phyloP scores from a whole-genome alignment of 1,140 invertebrate genomes.

The Vollenhovia emeryi region DNA sequence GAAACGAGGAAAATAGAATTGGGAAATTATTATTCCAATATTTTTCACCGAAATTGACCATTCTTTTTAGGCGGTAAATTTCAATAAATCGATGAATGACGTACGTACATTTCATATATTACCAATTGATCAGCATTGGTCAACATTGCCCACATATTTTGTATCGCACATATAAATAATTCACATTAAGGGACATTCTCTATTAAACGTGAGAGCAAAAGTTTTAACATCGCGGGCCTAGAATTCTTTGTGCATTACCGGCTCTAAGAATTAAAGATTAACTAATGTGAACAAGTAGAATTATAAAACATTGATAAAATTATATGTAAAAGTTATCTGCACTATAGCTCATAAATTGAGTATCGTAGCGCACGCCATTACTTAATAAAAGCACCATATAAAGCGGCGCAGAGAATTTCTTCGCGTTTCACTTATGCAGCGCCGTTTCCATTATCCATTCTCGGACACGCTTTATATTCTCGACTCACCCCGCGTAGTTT shows the following conservation, averaged over 20 bases:
- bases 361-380: background rate
- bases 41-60: background rate
- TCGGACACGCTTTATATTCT: conserved; percentile 37
- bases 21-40: background rate
- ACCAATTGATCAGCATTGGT: background rate
- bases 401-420: background rate
- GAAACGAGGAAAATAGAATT: background rate
- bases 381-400: background rate
- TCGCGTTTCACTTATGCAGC: background rate
- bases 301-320: background rate
- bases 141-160: background rate
- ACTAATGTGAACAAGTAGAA: background rate
- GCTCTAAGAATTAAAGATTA: background rate
- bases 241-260: background rate
- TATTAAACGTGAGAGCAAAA: background rate
- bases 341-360: background rate
- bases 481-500: conserved; percentile 32
- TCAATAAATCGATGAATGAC: background rate
- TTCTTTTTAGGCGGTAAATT: background rate
- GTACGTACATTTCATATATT: background rate
- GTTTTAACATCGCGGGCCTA: background rate
- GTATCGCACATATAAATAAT: background rate
- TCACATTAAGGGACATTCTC: background rate
- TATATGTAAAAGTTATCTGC: background rate
- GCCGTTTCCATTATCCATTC: conserved; percentile 40